Base-by-base conservation (phyloP, 2,888 invertebrate genomes). In the Anoncus sp. region DNA sequence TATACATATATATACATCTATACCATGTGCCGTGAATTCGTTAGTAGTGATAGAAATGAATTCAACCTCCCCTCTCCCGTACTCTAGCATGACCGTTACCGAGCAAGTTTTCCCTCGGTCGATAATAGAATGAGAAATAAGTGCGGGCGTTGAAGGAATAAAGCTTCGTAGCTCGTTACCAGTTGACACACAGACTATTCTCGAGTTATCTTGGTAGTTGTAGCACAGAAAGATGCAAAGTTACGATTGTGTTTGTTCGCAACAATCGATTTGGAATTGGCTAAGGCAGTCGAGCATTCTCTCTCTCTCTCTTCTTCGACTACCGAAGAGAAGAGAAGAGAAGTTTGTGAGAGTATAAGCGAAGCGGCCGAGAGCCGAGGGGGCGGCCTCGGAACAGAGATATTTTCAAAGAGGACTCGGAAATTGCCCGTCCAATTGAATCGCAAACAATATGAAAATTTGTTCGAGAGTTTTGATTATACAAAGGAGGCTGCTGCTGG, bases 391-490 rank as follows among this genome's bases (percentile, higher is more conserved):
- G 78, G 76, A 78, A 81, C 75, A 84, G 82, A 85, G 86, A 86
- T 87, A 87, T 89, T 90, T 88, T 86, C 87, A 88, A 88, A 88
- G 89, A 86, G 86, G 84, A 85, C 86, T 85, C 86, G 87, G 87
- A 88, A 90, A 90, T 90, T 89, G 88, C 89, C 87, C 87, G 87
- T 89, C 87, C 89, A 89, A 90, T 90, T 89, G 90, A 90, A 89
- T 90, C 88, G 87, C 89, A 89, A 89, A 90, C 89, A 90, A 89
- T 89, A 89, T 90, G 89, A 90, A 90, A 90, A 90, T 90, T 90
- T 89, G 88, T 89, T 89, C 87, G 86, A 89, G 88, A 89, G 90
- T 89, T 90, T 89, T 90, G 89, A 89, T 90, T 89, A 90, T 89
- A 89, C 89, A 89, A 90, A 89, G 87, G 86, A 87, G 85, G 77